Evolutionary conservation across 2,797 vertebrate species (phyloP).

Genomic region (Fistularia tabacaria): DNA sequence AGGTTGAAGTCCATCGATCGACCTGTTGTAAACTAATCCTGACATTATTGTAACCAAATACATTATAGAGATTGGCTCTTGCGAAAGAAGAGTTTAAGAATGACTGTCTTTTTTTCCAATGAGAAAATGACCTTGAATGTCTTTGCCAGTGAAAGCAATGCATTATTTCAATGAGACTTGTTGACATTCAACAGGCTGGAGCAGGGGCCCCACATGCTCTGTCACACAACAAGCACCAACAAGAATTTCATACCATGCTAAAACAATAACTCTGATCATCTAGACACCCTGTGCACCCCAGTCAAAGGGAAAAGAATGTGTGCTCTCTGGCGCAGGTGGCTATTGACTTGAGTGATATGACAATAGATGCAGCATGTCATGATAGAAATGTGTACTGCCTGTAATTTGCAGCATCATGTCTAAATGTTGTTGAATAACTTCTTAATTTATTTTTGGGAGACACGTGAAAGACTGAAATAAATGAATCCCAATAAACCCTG

Average conservation of each 20-base stretch:
- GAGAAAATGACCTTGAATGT: slow-evolving; percentile 66
- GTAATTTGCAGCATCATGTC: too few species aligned
- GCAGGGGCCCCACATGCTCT: slow-evolving; percentile 72
- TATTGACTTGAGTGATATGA: too few species aligned
- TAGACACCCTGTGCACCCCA: slow-evolving; percentile 34
- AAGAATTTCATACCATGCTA: slow-evolving; percentile 66
- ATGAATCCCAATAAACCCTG: too few species aligned
- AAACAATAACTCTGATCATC: slow-evolving; percentile 46
- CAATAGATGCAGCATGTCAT: too few species aligned
- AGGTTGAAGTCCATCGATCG: slow-evolving; percentile 7
- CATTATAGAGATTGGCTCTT: slow-evolving; percentile 15
- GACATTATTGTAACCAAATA: slow-evolving; percentile 8
- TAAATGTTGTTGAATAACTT: too few species aligned
- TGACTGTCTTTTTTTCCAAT: slow-evolving; percentile 39
- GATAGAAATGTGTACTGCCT: too few species aligned
- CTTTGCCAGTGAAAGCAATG: slow-evolving; percentile 59
- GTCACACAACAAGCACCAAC: slow-evolving; percentile 71
- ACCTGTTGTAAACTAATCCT: slow-evolving; percentile 24
- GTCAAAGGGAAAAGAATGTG: not conserved
- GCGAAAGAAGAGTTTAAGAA: slow-evolving; percentile 31
- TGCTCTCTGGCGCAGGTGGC: too few species aligned
- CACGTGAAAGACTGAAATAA: too few species aligned
- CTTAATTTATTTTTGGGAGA: too few species aligned
- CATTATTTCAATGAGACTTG: slow-evolving; percentile 64
- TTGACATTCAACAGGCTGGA: slow-evolving; percentile 77